Evolutionary conservation across 1,140 invertebrate species (phyloP).

Genomic region (Drosophila saltans): DNA sequence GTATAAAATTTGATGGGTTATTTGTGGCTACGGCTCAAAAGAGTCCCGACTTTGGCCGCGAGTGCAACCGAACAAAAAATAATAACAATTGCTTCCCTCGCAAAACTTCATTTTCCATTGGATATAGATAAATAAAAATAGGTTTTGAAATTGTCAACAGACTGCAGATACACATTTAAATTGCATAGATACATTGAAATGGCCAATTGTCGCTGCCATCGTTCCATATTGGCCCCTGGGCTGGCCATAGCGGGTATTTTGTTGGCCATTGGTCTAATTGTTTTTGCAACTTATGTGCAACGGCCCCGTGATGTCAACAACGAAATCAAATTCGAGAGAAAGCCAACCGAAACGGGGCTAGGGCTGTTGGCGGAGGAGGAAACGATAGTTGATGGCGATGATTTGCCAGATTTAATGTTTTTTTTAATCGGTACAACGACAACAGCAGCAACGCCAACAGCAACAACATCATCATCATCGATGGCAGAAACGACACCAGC

Average conservation of each 20-base stretch:
- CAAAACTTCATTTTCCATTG: constrained; percentile 19
- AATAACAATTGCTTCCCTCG: constrained; percentile 3
- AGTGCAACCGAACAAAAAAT: constrained; percentile 47
- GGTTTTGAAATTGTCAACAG: constrained; percentile 16
- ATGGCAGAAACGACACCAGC: constrained; percentile 18
- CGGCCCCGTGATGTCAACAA: constrained; percentile 47
- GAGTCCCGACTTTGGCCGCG: constrained; percentile 43
- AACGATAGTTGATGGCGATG: constrained; percentile 28
- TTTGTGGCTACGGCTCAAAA: constrained; percentile 48
- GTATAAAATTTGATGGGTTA: constrained; percentile 49
- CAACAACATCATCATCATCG: constrained; percentile 27
- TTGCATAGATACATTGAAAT: constrained; percentile 33
- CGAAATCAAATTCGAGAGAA: constrained; percentile 48
- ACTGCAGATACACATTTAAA: background rate
- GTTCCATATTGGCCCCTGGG: constrained; percentile 23
- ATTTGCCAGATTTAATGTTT: constrained; percentile 33
- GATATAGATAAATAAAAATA: background rate
- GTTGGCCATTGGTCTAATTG: constrained; percentile 61
- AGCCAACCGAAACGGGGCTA: constrained; percentile 13
- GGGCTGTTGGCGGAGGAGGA: background rate
- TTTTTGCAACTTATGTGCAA: constrained; percentile 61
- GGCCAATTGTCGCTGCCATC: constrained; percentile 46
- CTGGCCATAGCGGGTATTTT: constrained; percentile 35
- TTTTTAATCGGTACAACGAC: constrained; percentile 58
- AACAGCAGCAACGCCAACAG: constrained; percentile 28